These are phyloP conservation scores for Acomys russatus DNA, from an alignment of 2,797 vertebrate species.

Conservation along the genomic window DNA sequence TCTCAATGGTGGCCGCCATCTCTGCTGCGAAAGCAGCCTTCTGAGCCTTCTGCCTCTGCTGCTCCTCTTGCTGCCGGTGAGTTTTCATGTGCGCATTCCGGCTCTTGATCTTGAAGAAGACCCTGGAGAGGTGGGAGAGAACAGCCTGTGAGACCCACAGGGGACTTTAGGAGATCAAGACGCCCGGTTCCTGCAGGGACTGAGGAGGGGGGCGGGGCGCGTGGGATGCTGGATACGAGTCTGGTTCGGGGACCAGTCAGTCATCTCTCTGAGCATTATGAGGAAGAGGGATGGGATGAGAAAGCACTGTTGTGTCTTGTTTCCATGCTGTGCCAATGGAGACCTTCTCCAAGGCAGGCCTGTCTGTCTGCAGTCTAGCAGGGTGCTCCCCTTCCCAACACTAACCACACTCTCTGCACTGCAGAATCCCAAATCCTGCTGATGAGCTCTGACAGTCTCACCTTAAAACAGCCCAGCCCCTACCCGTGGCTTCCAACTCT, in stretches of 20 bases:
- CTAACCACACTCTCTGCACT: background rate
- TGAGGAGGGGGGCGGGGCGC: background rate
- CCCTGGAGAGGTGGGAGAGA: conserved; percentile 83
- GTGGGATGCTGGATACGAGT: fast-evolving
- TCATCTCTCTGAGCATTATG: background rate
- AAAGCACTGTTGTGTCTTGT: background rate
- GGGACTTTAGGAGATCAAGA: background rate
- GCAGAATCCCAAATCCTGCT: background rate
- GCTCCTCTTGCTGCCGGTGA: conserved; percentile 93
- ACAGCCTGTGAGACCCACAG: background rate
- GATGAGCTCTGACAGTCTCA: background rate
- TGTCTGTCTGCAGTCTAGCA: background rate
- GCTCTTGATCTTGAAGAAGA: conserved; percentile 95
- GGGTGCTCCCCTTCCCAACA: background rate
- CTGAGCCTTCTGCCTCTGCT: conserved; percentile 91
- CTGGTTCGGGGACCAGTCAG: background rate
- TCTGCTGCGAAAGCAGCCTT: conserved; percentile 90
- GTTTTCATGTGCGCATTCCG: conserved; percentile 95
- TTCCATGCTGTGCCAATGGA: background rate
- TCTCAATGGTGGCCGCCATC: conserved; percentile 90
- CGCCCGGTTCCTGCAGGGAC: background rate
- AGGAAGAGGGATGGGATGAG: background rate
- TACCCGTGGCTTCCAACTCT: background rate
- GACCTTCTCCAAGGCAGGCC: background rate
- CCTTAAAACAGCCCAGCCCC: background rate